phyloP scores from a whole-genome alignment of 2,888 invertebrate species.

The Hydroisotoma schaefferi region DNA sequence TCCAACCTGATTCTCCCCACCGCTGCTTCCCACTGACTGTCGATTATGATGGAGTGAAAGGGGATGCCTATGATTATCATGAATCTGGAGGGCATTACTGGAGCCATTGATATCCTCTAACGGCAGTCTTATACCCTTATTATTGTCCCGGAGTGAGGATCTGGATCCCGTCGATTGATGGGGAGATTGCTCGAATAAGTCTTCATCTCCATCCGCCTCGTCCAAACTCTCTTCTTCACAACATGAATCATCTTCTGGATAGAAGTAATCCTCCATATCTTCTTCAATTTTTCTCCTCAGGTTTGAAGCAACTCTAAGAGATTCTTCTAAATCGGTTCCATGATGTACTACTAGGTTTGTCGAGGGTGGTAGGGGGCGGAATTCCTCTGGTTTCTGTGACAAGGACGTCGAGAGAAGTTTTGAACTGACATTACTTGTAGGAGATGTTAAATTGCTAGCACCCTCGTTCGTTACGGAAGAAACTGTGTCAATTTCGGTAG shows the following conservation, averaged over 20 bases:
- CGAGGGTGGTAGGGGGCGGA: not conserved
- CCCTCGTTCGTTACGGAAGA: slow-evolving; percentile 15
- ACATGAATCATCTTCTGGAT: slow-evolving; percentile 46
- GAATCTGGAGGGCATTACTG: slow-evolving; percentile 7
- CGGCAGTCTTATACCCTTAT: slow-evolving; percentile 10
- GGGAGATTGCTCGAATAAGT: slow-evolving; percentile 36
- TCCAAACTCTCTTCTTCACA: slow-evolving; percentile 23
- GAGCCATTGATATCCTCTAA: slow-evolving; percentile 50
- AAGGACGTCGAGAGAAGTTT: not conserved
- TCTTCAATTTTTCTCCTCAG: slow-evolving; percentile 18
- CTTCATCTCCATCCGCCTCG: slow-evolving; percentile 38
- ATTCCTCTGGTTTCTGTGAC: not conserved
- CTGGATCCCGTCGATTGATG: slow-evolving; percentile 18
- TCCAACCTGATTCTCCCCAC: not conserved
- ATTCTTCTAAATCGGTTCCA: slow-evolving; percentile 2
- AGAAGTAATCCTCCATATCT: slow-evolving; percentile 36
- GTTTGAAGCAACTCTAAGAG: not conserved
- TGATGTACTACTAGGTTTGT: not conserved
- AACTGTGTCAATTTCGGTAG: slow-evolving; percentile 10
- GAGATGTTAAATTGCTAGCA: not conserved
- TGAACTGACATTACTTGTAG: not conserved
- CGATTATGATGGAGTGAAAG: slow-evolving; percentile 20
- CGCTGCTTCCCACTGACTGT: not conserved
- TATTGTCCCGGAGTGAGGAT: slow-evolving; percentile 8
- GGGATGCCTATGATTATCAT: slow-evolving; percentile 10